phyloP scores from a whole-genome alignment of 2,797 vertebrate genomes.

The Arrhamphus sclerolepis region DNA sequence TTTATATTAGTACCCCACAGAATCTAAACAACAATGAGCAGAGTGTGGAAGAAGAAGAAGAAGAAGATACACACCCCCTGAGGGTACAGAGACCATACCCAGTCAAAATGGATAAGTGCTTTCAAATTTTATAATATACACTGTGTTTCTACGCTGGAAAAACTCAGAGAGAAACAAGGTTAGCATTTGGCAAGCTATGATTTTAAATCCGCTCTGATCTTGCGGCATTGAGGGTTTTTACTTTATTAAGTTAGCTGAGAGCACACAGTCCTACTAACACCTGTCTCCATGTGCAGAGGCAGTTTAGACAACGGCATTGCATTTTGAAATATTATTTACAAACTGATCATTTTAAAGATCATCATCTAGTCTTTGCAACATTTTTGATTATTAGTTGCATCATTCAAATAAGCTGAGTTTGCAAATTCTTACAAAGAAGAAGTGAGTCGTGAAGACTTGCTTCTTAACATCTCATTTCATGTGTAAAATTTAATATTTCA shows the following conservation, averaged over 20 bases:
- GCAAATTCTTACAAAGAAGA: too few species aligned
- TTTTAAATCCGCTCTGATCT: slow-evolving; percentile 53
- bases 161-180: slow-evolving; percentile 42
- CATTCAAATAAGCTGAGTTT: too few species aligned
- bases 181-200: slow-evolving; percentile 46
- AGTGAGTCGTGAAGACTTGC: too few species aligned
- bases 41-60: slow-evolving; percentile 2
- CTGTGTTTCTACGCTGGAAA: slow-evolving; percentile 51
- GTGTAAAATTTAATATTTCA: too few species aligned
- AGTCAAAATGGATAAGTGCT: slow-evolving; percentile 68
- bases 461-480: too few species aligned
- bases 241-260: slow-evolving; percentile 45
- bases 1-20: slow-evolving; percentile 8
- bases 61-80: slow-evolving; percentile 5
- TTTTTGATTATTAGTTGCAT: too few species aligned
- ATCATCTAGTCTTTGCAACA: background rate
- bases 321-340: background rate
- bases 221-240: slow-evolving; percentile 43
- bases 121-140: slow-evolving; percentile 57
- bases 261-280: slow-evolving; percentile 15
- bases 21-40: background rate
- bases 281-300: slow-evolving; percentile 7
- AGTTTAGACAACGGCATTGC: background rate
- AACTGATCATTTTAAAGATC: too few species aligned
- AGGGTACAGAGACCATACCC: slow-evolving; percentile 28